Evolutionary conservation across 2,797 vertebrate genomes (phyloP), one percentile per base, ranked within the genome.

Genomic region (Spinus pinus): DNA sequence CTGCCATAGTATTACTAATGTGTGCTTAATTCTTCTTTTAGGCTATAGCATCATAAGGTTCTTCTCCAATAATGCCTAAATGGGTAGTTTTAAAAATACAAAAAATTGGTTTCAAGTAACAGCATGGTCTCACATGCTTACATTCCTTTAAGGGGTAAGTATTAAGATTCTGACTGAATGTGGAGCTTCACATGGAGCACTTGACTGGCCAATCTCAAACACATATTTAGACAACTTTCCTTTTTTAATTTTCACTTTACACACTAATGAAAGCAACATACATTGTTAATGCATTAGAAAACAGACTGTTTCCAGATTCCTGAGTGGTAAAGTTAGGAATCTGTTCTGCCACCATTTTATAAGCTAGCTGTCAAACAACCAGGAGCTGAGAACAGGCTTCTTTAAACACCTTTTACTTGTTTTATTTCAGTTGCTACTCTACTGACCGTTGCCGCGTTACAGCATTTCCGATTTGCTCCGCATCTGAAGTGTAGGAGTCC

Each of bases 401-500:
- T 62, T 81, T 77, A 73, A 90, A 35, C 25, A 79, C 7, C 22
- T 39, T 90, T 44, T 28, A 42, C 24, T 66, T 49, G 47, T 18
- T 75, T 92, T 78, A 30, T 92, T 81, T 49, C 33, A 93, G 69
- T 41, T 80, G 69, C 20, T 74, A 66, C 17, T 53, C 37, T 94
- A 98, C 98, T 96, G 70, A 99, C 99, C 99, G 98, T 98, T 99
- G 99, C 95, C 99, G 98, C 12, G 98, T 98, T 94, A 98, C 97
- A 94, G 96, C 97, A 91, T 98, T 98, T 92, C 98, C 98, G 70
- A 99, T 99, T 81, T 99, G 99, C 95, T 99, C 99, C 95, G 99
- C 98, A 95, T 99, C 99, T 84, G 99, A 99, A 72, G 98, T 98
- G 96, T 98, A 99, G 23, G 99, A 99, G 96, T 99, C 99, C 7